A percentile compares a stretch with the other conserved stretches of the same genome.
phyloP scores from a whole-genome alignment of 2,113 vertebrate species.

The Tylochromis polylepis region DNA sequence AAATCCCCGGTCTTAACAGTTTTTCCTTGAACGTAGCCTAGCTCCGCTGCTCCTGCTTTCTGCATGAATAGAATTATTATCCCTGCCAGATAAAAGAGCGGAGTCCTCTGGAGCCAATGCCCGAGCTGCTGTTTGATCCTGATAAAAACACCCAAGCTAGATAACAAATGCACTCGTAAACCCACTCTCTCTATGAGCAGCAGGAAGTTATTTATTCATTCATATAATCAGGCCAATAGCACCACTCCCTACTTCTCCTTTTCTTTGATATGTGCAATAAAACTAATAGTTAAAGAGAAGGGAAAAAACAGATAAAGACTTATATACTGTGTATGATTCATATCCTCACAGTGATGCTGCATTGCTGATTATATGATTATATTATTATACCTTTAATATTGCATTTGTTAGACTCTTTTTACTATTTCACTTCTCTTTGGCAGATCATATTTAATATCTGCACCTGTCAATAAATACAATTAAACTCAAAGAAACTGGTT shows the following conservation, averaged over 20 bases:
- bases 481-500: not conserved
- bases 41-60: slow-evolving; percentile 15
- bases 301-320: not conserved
- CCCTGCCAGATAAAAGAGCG: slow-evolving; percentile 55
- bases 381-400: not conserved
- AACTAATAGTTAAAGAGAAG: not conserved
- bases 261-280: slow-evolving; percentile 2
- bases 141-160: slow-evolving; percentile 52
- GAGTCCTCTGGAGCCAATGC: slow-evolving; percentile 53
- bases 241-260: slow-evolving; percentile 27
- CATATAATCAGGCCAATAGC: slow-evolving; percentile 25
- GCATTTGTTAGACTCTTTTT: not conserved
- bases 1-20: slow-evolving; percentile 40
- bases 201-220: slow-evolving; percentile 69
- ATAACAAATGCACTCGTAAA: slow-evolving; percentile 48
- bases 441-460: not conserved
- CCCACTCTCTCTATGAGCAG: slow-evolving; percentile 4
- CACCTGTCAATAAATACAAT: not conserved
- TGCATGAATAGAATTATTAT: slow-evolving; percentile 51
- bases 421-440: not conserved
- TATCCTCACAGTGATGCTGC: not conserved
- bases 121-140: slow-evolving; percentile 59
- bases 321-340: not conserved
- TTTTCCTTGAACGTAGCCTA: slow-evolving; percentile 30
- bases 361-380: not conserved